phyloP scores from a whole-genome alignment of 1,140 invertebrate genomes.

The Leptoteleia sp. region DNA sequence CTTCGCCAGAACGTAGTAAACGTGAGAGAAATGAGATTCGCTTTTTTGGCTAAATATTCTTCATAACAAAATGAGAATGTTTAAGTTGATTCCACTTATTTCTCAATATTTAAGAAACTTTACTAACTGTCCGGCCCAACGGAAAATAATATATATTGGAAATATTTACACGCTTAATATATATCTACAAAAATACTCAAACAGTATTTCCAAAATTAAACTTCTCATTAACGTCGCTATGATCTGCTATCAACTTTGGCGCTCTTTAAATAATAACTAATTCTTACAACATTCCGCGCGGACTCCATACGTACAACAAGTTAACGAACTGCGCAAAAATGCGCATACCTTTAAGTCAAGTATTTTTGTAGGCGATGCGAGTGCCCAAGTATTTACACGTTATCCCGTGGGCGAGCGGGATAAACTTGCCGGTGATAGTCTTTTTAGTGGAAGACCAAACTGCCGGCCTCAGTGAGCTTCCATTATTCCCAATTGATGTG shows the following conservation, averaged over 20 bases:
- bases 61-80: conserved; percentile 51
- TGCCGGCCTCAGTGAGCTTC: neutral
- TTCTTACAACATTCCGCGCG: neutral
- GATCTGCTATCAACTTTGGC: conserved; percentile 16
- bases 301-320: neutral
- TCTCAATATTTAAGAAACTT: no score
- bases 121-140: no score
- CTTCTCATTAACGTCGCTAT: neutral
- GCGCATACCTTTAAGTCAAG: neutral
- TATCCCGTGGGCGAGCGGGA: neutral
- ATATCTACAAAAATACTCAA: conserved; percentile 47
- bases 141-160: no score
- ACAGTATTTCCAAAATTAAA: conserved; percentile 9
- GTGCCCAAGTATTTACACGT: neutral
- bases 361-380: conserved; percentile 12
- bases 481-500: neutral
- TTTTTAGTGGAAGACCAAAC: no score
- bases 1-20: conserved; percentile 41
- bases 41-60: conserved; percentile 37
- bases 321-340: neutral
- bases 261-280: neutral
- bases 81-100: conserved; percentile 5
- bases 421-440: no score
- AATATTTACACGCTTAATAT: no score
- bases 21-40: conserved; percentile 56